Conservation (phyloP, 2,113 vertebrate genomes). For the Lepus timidus region DNA sequence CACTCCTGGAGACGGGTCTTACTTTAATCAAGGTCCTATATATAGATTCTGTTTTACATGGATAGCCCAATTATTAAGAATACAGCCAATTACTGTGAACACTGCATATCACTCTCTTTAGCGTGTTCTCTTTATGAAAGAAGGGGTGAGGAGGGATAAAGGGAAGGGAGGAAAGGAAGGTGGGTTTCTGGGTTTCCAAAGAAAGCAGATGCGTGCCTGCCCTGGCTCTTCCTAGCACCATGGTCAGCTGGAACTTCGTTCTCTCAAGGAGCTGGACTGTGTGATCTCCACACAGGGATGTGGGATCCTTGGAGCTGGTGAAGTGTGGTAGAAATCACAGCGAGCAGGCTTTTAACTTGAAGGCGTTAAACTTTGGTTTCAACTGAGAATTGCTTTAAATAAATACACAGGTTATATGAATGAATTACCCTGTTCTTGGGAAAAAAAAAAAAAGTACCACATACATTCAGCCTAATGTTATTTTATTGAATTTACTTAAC, state of each 20-base stretch:
- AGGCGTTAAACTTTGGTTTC: slow-evolving; percentile 69
- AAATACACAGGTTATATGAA: not conserved
- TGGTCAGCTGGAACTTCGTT: not conserved
- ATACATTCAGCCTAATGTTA: slow-evolving; percentile 35
- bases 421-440: not conserved
- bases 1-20: slow-evolving; percentile 22
- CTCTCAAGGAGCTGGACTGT: not conserved
- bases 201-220: slow-evolving; percentile 47
- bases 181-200: slow-evolving; percentile 58
- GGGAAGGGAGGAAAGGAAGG: too few relatives aligned
- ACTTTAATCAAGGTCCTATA: slow-evolving; percentile 23
- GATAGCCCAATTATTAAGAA: not conserved
- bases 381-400: slow-evolving; percentile 51
- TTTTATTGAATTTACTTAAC: slow-evolving; percentile 4
- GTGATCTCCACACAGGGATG: slow-evolving; percentile 39
- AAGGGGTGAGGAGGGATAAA: not conserved
- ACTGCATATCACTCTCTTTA: slow-evolving; percentile 36
- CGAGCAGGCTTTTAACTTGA: slow-evolving; percentile 54
- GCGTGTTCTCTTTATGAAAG: not conserved
- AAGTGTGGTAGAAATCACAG: slow-evolving; percentile 55
- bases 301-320: slow-evolving; percentile 15
- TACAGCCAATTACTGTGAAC: not conserved
- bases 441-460: not conserved
- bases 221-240: slow-evolving; percentile 20
- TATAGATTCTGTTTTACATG: not conserved